Evolutionary conservation across 1,140 invertebrate genomes (phyloP).

Genomic region (Halictus rubicundus): DNA sequence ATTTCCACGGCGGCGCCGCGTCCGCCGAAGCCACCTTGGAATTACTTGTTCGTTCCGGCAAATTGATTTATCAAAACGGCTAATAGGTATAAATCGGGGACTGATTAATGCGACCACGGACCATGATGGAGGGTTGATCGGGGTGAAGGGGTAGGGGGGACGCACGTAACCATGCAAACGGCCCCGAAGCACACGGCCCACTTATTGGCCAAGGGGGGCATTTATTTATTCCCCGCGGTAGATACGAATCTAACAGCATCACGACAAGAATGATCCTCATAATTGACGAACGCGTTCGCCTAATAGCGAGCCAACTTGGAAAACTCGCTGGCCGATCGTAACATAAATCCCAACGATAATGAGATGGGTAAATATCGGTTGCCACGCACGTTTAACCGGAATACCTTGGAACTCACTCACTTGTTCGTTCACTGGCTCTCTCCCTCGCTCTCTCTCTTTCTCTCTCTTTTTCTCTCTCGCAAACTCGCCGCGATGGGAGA

Average conservation of each 20-base stretch:
- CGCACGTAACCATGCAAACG: background rate
- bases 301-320: constrained; percentile 52
- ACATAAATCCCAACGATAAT: constrained; percentile 70
- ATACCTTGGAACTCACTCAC: constrained; percentile 52
- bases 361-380: constrained; percentile 71
- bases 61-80: constrained; percentile 67
- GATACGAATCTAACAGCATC: constrained; percentile 54
- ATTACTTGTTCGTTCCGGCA: constrained; percentile 32
- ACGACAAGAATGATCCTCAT: constrained; percentile 59
- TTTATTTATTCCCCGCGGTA: constrained; percentile 45
- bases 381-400: constrained; percentile 66
- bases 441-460: background rate
- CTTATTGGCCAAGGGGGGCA: background rate
- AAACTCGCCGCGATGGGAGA: constrained; percentile 35
- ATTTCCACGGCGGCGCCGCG: constrained; percentile 40
- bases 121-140: no score
- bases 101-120: constrained; percentile 57
- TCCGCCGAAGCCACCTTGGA: constrained; percentile 7
- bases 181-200: background rate
- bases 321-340: constrained; percentile 53
- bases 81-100: constrained; percentile 63
- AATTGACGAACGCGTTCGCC: constrained; percentile 65
- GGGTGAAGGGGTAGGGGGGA: no score
- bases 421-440: no score
- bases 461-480: background rate